Conservation (phyloP, 1,140 invertebrate genomes). For the Galendromus occidentalis region DNA sequence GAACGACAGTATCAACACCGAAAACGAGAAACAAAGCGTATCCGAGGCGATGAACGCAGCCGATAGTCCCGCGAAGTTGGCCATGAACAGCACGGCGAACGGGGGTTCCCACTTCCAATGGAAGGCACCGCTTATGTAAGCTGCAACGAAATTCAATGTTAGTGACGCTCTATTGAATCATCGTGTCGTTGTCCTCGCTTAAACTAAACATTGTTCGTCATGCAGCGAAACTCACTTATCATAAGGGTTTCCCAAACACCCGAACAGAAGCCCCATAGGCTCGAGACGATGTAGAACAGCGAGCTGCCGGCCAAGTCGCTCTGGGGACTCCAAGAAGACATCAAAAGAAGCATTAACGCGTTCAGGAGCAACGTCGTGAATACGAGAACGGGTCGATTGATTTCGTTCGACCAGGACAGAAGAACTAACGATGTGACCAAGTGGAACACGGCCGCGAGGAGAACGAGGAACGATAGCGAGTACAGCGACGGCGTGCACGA, state of each 20-base stretch:
- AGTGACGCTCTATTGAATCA: too few species aligned
- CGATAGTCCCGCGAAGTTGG: not conserved
- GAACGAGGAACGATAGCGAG: not conserved
- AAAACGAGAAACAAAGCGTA: not conserved
- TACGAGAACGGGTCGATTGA: not conserved
- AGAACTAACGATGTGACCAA: not conserved
- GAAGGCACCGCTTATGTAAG: not conserved
- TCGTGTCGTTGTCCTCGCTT: too few species aligned
- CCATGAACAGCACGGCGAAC: not conserved
- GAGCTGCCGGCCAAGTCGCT: not conserved
- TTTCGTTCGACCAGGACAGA: not conserved
- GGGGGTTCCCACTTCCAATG: not conserved
- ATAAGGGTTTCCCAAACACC: conserved; percentile 32
- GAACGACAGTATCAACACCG: not conserved
- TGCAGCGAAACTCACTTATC: conserved; percentile 25
- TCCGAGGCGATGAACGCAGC: not conserved
- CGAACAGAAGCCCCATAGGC: conserved; percentile 29
- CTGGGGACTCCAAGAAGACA: conserved; percentile 8
- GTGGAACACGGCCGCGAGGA: not conserved
- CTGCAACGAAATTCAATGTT: not conserved
- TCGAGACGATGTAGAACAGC: conserved; percentile 30
- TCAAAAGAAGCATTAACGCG: conserved; percentile 4
- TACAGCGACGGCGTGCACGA: conserved; percentile 2
- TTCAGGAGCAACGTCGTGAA: not conserved
- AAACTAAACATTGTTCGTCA: too few species aligned